Conservation (phyloP, 2,113 vertebrate species). For the Microtus richardsoni region DNA sequence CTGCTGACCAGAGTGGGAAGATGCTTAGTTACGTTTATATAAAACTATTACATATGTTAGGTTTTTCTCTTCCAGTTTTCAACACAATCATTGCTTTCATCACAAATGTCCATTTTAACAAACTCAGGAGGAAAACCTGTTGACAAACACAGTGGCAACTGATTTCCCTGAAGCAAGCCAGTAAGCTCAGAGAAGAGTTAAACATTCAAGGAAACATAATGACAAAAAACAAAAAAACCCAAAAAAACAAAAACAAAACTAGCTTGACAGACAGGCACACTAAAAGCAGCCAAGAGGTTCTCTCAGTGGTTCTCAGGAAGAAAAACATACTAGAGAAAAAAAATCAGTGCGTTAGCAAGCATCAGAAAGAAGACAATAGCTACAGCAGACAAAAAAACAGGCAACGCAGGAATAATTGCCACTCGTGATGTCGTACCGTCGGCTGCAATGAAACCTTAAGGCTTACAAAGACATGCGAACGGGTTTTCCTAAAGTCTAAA, state of each 20-base stretch:
- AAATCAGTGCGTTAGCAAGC: not conserved
- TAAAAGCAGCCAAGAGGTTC: not conserved
- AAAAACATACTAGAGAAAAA: not conserved
- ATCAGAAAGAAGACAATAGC: not conserved
- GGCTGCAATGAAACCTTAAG: not conserved
- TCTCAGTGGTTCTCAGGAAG: not conserved
- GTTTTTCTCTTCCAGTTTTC: not conserved
- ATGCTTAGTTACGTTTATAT: not conserved
- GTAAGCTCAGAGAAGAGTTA: not conserved
- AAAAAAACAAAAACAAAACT: not conserved
- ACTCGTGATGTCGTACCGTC: too few species aligned
- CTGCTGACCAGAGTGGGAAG: not conserved
- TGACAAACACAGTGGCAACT: not conserved
- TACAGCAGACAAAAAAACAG: not conserved
- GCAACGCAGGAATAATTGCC: not conserved
- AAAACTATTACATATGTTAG: not conserved
- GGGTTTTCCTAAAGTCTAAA: conserved; percentile 20
- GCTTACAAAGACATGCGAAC: not conserved
- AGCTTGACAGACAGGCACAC: not conserved
- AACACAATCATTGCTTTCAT: not conserved
- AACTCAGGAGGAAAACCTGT: conserved; percentile 28
- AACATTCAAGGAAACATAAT: not conserved
- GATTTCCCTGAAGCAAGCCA: not conserved
- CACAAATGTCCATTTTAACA: not conserved
- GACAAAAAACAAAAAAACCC: not conserved